phyloP scores from a whole-genome alignment of 2,113 vertebrate species.

The Notarius quadriscutis region DNA sequence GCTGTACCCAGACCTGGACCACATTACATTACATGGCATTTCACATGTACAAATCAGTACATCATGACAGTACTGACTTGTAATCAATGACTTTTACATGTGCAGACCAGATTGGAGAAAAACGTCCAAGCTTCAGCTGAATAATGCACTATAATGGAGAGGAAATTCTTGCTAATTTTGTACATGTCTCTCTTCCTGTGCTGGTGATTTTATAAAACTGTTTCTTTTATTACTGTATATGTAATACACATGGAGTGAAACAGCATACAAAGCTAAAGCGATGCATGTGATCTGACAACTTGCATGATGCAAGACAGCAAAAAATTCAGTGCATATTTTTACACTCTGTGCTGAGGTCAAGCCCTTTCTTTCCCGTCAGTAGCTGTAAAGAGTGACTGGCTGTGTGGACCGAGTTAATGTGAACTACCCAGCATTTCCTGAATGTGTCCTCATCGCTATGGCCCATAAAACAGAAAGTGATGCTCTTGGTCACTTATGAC shows the following conservation, averaged over 20 bases:
- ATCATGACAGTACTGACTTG: neutral
- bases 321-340: neutral
- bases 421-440: neutral
- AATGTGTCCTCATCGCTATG: neutral
- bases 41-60: too few species aligned
- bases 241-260: neutral
- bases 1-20: slow-evolving; percentile 3
- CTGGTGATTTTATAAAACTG: neutral
- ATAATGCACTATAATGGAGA: neutral
- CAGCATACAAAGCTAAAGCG: neutral
- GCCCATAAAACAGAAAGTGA: slow-evolving; percentile 22
- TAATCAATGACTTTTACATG: neutral
- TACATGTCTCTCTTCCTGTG: neutral
- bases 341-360: neutral
- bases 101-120: neutral
- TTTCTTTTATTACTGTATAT: neutral
- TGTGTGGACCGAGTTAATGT: neutral
- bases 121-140: neutral
- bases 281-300: neutral
- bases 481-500: slow-evolving; percentile 30
- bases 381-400: neutral
- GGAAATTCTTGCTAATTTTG: neutral
- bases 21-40: too few species aligned
- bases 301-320: neutral
- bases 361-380: neutral